Base-by-base conservation (phyloP, 1,140 invertebrate genomes). In the Eurosta solidaginis region DNA sequence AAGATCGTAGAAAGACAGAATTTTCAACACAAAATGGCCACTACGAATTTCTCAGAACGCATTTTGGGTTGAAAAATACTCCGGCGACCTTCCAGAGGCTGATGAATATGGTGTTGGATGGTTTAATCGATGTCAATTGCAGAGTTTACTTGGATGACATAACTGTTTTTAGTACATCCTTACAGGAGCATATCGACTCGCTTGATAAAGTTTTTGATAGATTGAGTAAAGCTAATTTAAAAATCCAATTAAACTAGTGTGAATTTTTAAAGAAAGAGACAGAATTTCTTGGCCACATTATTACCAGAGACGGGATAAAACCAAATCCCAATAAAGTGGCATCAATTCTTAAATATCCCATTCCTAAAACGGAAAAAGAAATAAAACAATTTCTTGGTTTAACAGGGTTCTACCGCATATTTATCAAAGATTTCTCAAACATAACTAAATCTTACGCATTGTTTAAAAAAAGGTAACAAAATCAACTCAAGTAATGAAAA, bases 101-200 rank as follows among this genome's bases (percentile, higher is more conserved):
- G 14, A 89, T 90, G 83, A 83, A 88, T 36, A 44, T 52, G 7
- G 81, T 88, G 0, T 76, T 90, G 25, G 74, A 79, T 6, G 85
- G 83, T 14, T 77, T 85, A 40, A 82, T 84, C 77, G 82, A 81
- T 14, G 76, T 77, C 33, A 74, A 81, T 54, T 84, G 84, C 79
- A 82, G 86, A 63, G 83, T 88, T 2, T 90, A 89, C 59, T 47
- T 89, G 17, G 89, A 90, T 59, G 88, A 89, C 77, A 83, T 89
- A 4, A 78, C 89, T 12, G n/a, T 89, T 4, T 89, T 82, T 54
- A 80, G 81, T 3, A 79, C 68, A 10, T 83, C 82, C 22, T 77
- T 89, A 36, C 79, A 86, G 77, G 76, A 87, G 82, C 84, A 88
- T 79, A 63, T 81, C 7, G n/a, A 59, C 33, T 85, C 84, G 79